These are phyloP conservation scores for Seira sanloemensis DNA, from an alignment of 2,888 invertebrate genomes.

Conservation along the genomic window DNA sequence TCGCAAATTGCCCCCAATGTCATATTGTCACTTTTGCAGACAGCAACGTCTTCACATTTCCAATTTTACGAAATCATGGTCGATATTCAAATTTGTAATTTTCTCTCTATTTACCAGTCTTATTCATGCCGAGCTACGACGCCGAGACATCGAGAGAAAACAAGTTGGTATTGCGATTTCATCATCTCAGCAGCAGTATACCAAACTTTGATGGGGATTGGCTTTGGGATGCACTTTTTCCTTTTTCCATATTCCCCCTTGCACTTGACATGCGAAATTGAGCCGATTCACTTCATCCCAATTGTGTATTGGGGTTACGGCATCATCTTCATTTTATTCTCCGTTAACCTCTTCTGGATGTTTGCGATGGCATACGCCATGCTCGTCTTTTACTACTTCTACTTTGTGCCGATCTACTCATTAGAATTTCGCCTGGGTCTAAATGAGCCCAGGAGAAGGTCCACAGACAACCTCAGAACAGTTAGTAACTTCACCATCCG, in stretches of 20 bases:
- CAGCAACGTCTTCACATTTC: too few species aligned
- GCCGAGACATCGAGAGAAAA: constrained; percentile 27
- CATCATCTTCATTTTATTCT: not conserved
- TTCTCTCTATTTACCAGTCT: not conserved
- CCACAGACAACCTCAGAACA: not conserved
- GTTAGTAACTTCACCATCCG: not conserved
- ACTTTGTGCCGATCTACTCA: constrained; percentile 36
- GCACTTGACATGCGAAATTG: constrained; percentile 26
- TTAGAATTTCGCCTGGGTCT: constrained; percentile 30
- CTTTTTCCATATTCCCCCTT: constrained; percentile 17
- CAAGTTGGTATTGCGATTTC: not conserved
- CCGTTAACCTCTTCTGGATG: not conserved
- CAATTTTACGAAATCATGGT: too few species aligned
- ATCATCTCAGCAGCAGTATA: not conserved
- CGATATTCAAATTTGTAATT: too few species aligned
- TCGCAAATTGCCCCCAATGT: too few species aligned
- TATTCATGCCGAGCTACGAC: constrained; percentile 29
- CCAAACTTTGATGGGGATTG: not conserved
- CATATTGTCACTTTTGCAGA: too few species aligned
- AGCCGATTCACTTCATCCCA: not conserved
- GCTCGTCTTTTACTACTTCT: not conserved
- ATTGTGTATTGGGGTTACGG: constrained; percentile 13
- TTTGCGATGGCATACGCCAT: not conserved
- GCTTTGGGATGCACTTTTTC: constrained; percentile 17
- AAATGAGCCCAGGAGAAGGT: not conserved